Evolutionary conservation across 2,888 invertebrate species (phyloP).

Genomic region (Himalopsyche kuldschensis): DNA sequence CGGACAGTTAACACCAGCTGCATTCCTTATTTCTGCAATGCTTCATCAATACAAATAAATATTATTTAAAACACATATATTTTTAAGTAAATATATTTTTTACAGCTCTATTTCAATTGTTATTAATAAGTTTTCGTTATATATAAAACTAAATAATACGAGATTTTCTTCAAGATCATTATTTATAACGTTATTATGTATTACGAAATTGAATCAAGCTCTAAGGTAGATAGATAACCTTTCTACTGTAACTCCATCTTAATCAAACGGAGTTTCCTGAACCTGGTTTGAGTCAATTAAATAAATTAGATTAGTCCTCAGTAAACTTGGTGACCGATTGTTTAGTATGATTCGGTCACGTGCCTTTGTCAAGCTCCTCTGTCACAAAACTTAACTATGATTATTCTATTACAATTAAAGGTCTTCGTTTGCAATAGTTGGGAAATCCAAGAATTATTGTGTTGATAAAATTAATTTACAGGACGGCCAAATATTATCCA

Average conservation of each 20-base stretch:
- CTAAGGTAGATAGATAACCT: not conserved
- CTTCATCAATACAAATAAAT: not conserved
- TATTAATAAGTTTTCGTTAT: too few species aligned
- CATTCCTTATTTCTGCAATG: not conserved
- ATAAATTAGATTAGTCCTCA: not conserved
- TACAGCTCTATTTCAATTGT: too few species aligned
- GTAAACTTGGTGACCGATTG: conserved; percentile 19
- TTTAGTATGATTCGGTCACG: conserved; percentile 24
- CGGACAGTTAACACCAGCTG: not conserved
- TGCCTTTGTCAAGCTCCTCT: conserved; percentile 3
- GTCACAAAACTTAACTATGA: not conserved
- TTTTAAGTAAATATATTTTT: too few species aligned
- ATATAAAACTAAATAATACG: too few species aligned
- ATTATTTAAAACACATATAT: too few species aligned
- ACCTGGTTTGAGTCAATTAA: not conserved
- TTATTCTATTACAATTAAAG: not conserved
- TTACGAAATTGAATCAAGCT: not conserved
- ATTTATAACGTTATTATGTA: not conserved
- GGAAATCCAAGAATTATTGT: not conserved
- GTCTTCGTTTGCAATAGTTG: not conserved
- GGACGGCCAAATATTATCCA: too few species aligned
- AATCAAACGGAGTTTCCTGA: not conserved
- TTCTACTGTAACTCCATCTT: not conserved
- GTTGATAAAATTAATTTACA: too few species aligned
- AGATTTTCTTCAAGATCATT: not conserved